Evolutionary conservation across 1,140 invertebrate species (phyloP), one percentile per base, ranked within the genome.

Genomic region (Drepana arcuata): DNA sequence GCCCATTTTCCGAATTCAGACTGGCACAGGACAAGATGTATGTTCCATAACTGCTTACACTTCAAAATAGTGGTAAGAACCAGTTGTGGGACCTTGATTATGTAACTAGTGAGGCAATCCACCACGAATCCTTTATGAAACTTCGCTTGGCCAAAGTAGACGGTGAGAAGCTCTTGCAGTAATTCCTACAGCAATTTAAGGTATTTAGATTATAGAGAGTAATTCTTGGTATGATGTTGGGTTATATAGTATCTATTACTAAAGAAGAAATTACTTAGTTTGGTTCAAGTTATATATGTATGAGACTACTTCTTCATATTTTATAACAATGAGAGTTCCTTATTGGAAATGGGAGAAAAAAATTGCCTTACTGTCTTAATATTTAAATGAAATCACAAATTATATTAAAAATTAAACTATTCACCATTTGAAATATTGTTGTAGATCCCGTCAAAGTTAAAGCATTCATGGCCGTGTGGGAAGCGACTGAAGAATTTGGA

Each of bases 1-100:
- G 51, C 62, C 73, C 77, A 81, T 48, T 63, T 74, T 25, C 33
- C 41, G 33, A 78, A 77, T 43, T 71, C 72, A 7, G 70, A 65
- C 14, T 81, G 70, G 39, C 72, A 77, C 3, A 81, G 36, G 7
- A 79, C 47, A 6, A 78, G 40, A 44, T 77, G 66, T 34, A 78
- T 52, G 25, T 77, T 78, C 35, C 49, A 31, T 45, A 79, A 48
- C 3, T 33, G 39, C 34, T 78, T 81, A 47, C 66, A 64, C 56
- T 67, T 81, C 13, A 81, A 52, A 3, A 77, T n/a, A 9, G 66
- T 62, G 0, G 60, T 61, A 2, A 81, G 50, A 0, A 56, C 66
- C 27, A 67, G 23, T 12, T 58, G 28, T 5, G 74, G 62, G 46
- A 25, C 65, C 39, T 67, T 77, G 7, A 81, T 23, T 21, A 77